phyloP scores from a whole-genome alignment of 2,888 invertebrate species.

The Ichneumon xanthorius region DNA sequence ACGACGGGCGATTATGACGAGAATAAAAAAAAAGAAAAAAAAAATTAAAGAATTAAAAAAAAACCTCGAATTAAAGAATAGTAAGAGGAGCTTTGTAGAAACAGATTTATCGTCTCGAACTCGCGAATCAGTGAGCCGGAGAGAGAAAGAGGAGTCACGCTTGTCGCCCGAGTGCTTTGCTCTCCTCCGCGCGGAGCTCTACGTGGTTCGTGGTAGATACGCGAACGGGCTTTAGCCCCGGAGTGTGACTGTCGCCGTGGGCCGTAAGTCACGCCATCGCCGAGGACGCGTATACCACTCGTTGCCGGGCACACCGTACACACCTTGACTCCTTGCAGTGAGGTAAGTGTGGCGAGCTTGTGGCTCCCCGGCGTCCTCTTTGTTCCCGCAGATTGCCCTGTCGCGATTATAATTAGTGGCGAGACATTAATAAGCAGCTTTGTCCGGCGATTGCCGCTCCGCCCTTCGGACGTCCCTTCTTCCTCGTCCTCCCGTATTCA shows the following conservation, averaged over 20 bases:
- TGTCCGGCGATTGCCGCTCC: constrained; percentile 33
- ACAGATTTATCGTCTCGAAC: constrained; percentile 80
- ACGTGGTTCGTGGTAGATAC: constrained; percentile 7
- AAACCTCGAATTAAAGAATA: constrained; percentile 8
- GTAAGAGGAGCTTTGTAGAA: constrained; percentile 70
- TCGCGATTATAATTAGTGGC: constrained; percentile 79
- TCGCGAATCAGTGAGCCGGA: constrained; percentile 70
- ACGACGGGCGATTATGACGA: constrained; percentile 43
- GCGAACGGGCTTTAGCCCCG: constrained; percentile 31
- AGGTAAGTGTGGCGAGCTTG: constrained; percentile 59
- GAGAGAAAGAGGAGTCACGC: constrained; percentile 68
- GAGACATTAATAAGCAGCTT: constrained; percentile 66
- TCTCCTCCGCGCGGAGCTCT: neutral
- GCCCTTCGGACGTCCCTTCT: neutral
- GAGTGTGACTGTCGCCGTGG: constrained; percentile 71
- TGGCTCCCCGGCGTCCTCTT: constrained; percentile 67
- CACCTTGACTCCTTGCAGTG: constrained; percentile 26
- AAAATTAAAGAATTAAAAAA: constrained; percentile 1
- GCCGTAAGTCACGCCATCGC: constrained; percentile 78
- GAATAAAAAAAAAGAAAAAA: neutral
- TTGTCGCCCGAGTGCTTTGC: constrained; percentile 37
- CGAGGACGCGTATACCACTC: constrained; percentile 57
- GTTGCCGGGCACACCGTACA: constrained; percentile 33
- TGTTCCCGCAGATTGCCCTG: constrained; percentile 77
- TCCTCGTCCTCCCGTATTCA: neutral